Evolutionary conservation across 2,113 vertebrate genomes (phyloP).

Genomic region (Phaetusa simplex): DNA sequence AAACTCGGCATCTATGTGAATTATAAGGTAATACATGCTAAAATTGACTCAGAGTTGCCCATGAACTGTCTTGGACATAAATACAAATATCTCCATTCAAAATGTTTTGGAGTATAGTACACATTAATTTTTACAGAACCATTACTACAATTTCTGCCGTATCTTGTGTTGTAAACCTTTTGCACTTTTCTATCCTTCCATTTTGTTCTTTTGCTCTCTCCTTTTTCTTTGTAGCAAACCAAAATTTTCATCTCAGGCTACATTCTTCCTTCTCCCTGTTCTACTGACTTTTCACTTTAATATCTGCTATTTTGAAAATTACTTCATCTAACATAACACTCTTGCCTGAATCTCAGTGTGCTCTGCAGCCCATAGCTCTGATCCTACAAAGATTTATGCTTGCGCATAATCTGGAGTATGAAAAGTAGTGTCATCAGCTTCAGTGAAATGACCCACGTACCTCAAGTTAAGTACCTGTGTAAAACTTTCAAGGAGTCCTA

Average conservation of each 20-base stretch:
- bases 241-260: neutral
- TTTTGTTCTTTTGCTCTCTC: neutral
- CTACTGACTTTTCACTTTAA: neutral
- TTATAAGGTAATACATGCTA: conserved; percentile 63
- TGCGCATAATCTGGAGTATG: neutral
- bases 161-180: neutral
- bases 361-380: neutral
- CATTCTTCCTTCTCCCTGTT: neutral
- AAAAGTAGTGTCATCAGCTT: neutral
- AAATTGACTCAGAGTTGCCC: conserved; percentile 26
- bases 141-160: neutral
- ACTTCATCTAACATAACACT: neutral
- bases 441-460: neutral
- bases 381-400: neutral
- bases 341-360: neutral
- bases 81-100: conserved; percentile 59
- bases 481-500: neutral
- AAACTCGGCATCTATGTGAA: conserved; percentile 50
- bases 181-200: neutral
- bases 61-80: neutral
- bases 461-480: neutral
- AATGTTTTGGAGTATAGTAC: conserved; percentile 30
- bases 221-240: neutral
- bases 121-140: conserved; percentile 7
- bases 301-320: neutral